Evolutionary conservation across 2,888 invertebrate genomes (phyloP).

Genomic region (Luperina nickerlii): DNA sequence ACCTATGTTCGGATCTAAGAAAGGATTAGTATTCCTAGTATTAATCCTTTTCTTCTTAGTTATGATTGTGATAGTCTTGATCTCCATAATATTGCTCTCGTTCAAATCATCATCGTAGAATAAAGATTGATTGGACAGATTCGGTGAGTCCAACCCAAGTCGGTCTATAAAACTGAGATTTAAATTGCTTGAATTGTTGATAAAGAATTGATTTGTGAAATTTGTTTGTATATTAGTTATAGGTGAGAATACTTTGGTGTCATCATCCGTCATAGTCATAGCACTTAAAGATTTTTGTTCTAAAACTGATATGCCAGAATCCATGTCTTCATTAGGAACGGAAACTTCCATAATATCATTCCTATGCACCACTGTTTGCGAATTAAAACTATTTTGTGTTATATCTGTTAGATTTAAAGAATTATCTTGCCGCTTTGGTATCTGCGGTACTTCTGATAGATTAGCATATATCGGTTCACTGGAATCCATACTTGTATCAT

Average conservation of each 20-base stretch:
- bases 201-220: constrained; percentile 81
- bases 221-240: constrained; percentile 81
- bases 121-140: constrained; percentile 82
- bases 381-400: constrained; percentile 18
- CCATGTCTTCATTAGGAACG: constrained; percentile 64
- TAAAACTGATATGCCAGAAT: constrained; percentile 75
- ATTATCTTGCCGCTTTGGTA: constrained; percentile 11
- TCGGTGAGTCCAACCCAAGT: constrained; percentile 84
- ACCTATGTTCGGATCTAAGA: constrained; percentile 80
- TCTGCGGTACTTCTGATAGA: constrained; percentile 60
- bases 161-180: constrained; percentile 88
- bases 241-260: constrained; percentile 65
- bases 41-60: constrained; percentile 83
- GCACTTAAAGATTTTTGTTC: constrained; percentile 78
- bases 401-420: constrained; percentile 42
- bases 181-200: constrained; percentile 81
- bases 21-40: constrained; percentile 86
- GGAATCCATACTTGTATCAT: constrained; percentile 23
- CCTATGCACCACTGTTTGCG: constrained; percentile 30
- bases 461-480: constrained; percentile 81
- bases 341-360: constrained; percentile 63
- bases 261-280: constrained; percentile 42
- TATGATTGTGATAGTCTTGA: constrained; percentile 88
- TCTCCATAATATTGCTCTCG: constrained; percentile 90
- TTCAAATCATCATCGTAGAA: constrained; percentile 88